These are phyloP conservation scores for Crotalus viridis DNA, from an alignment of 2,113 vertebrate genomes.

Conservation along the genomic window DNA sequence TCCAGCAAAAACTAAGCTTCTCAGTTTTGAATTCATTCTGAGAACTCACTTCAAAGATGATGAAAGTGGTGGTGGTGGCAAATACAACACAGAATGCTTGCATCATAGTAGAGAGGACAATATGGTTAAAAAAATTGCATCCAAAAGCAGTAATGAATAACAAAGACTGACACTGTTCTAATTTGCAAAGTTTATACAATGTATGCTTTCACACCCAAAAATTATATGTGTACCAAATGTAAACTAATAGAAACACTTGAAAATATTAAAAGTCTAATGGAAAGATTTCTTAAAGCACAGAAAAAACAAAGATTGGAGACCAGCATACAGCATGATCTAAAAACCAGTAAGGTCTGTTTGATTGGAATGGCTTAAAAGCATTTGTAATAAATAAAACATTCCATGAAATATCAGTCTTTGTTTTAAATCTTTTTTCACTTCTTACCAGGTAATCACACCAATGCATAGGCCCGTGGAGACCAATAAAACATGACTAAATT, in stretches of 20 bases:
- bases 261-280: background rate
- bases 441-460: background rate
- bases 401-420: background rate
- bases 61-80: background rate
- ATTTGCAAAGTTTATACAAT: too few relatives aligned
- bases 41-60: background rate
- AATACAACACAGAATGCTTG: background rate
- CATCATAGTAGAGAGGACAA: background rate
- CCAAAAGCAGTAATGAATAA: background rate
- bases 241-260: background rate
- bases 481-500: background rate
- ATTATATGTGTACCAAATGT: background rate
- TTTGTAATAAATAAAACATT: background rate
- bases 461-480: background rate
- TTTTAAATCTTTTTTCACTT: background rate
- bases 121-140: background rate
- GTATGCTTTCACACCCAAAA: background rate
- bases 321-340: background rate
- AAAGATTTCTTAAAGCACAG: background rate
- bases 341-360: background rate
- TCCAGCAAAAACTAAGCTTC: background rate
- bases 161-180: background rate
- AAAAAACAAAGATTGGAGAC: background rate
- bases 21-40: background rate
- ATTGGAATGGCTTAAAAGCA: background rate